Percentiles rank a stretch among this genome's conserved stretches.
Evolutionary conservation across 1,140 invertebrate genomes (phyloP).

Genomic region (Notospermus geniculatus): DNA sequence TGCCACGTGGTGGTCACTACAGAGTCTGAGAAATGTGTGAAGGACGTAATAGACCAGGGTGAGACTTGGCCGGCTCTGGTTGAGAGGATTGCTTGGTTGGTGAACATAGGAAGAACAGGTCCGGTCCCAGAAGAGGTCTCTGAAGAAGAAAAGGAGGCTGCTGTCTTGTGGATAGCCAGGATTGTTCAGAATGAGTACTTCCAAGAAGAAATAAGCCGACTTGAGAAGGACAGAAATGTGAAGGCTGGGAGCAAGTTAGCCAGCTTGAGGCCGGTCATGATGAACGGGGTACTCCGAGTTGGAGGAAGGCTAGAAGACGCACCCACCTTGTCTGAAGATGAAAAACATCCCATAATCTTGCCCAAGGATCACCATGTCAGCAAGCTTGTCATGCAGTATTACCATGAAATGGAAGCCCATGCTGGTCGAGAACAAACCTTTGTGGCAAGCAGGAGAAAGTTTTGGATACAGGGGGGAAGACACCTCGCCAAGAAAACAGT

Average conservation of each 20-base stretch:
- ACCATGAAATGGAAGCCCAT: not conserved
- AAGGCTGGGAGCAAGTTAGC: not conserved
- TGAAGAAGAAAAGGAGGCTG: not conserved
- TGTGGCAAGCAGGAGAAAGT: not conserved
- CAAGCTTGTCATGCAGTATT: not conserved
- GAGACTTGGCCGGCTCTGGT: no score
- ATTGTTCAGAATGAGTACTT: not conserved
- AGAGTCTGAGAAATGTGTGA: no score
- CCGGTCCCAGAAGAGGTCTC: not conserved
- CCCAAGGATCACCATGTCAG: constrained; percentile 2
- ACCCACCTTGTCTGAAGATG: not conserved
- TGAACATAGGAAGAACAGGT: no score
- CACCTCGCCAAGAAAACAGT: no score
- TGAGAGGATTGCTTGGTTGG: not conserved
- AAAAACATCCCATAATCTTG: constrained; percentile 11
- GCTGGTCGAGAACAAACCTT: not conserved
- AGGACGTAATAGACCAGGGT: no score
- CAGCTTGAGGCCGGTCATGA: not conserved
- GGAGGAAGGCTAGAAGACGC: constrained; percentile 4
- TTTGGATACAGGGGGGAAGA: not conserved
- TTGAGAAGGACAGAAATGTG: not conserved
- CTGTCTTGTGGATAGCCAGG: not conserved
- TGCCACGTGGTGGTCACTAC: not conserved
- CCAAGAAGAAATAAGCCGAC: not conserved
- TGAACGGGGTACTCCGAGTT: constrained; percentile 1